phyloP scores from a whole-genome alignment of 2,113 vertebrate species.

The Sinocyclocheilus anophthalmus region DNA sequence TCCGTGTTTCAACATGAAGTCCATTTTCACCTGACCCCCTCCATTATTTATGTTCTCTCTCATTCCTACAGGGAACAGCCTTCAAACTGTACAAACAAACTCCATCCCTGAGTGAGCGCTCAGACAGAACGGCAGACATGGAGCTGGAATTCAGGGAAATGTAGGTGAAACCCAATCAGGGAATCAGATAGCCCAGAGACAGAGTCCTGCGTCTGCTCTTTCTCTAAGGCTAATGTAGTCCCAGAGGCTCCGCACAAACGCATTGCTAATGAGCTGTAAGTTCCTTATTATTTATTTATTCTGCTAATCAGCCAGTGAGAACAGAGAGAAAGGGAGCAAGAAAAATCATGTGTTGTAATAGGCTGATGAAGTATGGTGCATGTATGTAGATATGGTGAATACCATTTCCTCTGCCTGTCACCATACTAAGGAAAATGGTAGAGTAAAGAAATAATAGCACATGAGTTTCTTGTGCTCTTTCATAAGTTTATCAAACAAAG shows the following conservation, averaged over 20 bases:
- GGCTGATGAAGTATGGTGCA: slow-evolving; percentile 8
- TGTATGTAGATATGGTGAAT: slow-evolving; percentile 13
- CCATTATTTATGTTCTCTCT: slow-evolving; percentile 28
- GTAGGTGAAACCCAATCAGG: slow-evolving; percentile 37
- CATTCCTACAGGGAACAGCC: background rate
- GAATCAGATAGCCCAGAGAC: slow-evolving; percentile 15
- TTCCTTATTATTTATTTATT: slow-evolving; percentile 43
- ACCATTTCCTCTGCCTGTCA: slow-evolving; percentile 19
- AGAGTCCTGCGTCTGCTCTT: slow-evolving; percentile 23
- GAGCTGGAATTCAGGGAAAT: slow-evolving; percentile 41
- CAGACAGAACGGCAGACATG: background rate
- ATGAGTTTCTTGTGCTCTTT: background rate
- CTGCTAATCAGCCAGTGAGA: background rate
- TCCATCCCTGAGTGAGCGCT: background rate
- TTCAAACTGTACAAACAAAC: slow-evolving; percentile 36
- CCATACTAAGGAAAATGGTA: background rate
- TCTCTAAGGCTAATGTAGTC: slow-evolving; percentile 40
- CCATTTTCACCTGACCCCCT: slow-evolving; percentile 37
- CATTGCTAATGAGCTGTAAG: slow-evolving; percentile 36
- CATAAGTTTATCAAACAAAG: background rate
- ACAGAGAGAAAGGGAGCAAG: background rate
- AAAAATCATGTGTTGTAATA: slow-evolving; percentile 5
- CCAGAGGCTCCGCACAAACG: slow-evolving; percentile 6
- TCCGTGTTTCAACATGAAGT: slow-evolving; percentile 32
- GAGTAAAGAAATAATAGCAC: background rate